These are phyloP conservation scores for Acronicta aceris DNA, from an alignment of 2,888 invertebrate species.

Conservation along the genomic window DNA sequence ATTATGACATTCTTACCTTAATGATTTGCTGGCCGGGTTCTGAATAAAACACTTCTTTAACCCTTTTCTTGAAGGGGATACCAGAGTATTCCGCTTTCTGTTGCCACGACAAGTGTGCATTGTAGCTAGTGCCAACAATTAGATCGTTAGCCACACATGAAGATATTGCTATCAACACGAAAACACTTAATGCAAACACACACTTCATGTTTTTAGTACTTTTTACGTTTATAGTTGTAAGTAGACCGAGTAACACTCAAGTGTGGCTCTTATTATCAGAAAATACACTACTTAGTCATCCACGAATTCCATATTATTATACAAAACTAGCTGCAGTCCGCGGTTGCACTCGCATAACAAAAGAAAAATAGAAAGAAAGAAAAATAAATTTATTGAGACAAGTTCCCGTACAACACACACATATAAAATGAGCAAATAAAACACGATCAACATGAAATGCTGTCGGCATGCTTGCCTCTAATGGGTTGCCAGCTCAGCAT, in stretches of 20 bases:
- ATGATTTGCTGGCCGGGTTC: conserved; percentile 69
- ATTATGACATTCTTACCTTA: conserved; percentile 30
- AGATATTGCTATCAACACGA: conserved; percentile 59
- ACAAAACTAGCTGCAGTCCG: no score
- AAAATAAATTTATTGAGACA: no score
- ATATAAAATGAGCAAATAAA: no score
- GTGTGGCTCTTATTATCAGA: no score
- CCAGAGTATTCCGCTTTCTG: conserved; percentile 73
- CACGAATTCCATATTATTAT: no score
- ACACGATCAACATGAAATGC: no score
- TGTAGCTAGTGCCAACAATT: conserved; percentile 72
- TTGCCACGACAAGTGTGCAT: conserved; percentile 69
- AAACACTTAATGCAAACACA: conserved; percentile 60
- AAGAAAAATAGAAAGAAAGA: no score
- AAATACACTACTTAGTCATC: no score
- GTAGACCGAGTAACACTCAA: conserved; percentile 3
- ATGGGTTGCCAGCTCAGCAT: no score
- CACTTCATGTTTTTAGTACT: conserved; percentile 63
- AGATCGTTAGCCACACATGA: conserved; percentile 68
- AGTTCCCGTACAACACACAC: no score
- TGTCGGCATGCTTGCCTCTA: no score
- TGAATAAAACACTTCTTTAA: conserved; percentile 76
- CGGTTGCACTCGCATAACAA: no score
- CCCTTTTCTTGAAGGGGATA: conserved; percentile 76
- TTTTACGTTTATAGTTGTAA: not conserved